Evolutionary conservation across 2,113 vertebrate genomes (phyloP).

Genomic region (Megaceryle torquata): DNA sequence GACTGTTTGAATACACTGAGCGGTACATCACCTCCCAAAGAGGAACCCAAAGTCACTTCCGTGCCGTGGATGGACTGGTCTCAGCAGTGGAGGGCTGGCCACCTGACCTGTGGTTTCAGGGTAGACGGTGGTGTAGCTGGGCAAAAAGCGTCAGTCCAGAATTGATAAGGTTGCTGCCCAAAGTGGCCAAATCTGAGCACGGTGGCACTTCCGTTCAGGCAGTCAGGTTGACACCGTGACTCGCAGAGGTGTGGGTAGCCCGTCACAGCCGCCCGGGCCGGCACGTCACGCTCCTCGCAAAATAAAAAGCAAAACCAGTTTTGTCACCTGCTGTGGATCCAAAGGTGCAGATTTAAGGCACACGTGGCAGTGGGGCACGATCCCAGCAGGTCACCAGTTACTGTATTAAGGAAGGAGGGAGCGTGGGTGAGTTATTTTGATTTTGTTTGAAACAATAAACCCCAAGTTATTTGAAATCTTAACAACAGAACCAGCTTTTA

Average conservation of each 20-base stretch:
- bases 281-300: neutral
- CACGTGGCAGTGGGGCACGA: neutral
- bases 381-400: slow-evolving; percentile 2
- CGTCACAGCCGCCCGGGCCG: neutral
- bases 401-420: neutral
- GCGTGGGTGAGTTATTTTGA: slow-evolving; percentile 51
- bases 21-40: neutral
- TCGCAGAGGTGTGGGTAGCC: neutral
- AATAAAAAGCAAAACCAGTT: rapidly evolving
- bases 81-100: neutral
- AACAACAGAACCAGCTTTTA: slow-evolving; percentile 59
- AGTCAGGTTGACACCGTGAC: neutral
- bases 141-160: neutral
- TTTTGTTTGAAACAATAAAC: slow-evolving; percentile 64
- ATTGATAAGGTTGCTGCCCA: neutral
- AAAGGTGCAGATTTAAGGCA: rapidly evolving
- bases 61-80: rapidly evolving
- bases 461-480: slow-evolving; percentile 35
- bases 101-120: neutral
- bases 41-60: neutral
- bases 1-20: neutral
- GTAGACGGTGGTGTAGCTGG: neutral
- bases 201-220: neutral
- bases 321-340: neutral
- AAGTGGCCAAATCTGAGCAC: neutral